Evolutionary conservation across 2,113 vertebrate species (phyloP).

Genomic region (Pipa parva): DNA sequence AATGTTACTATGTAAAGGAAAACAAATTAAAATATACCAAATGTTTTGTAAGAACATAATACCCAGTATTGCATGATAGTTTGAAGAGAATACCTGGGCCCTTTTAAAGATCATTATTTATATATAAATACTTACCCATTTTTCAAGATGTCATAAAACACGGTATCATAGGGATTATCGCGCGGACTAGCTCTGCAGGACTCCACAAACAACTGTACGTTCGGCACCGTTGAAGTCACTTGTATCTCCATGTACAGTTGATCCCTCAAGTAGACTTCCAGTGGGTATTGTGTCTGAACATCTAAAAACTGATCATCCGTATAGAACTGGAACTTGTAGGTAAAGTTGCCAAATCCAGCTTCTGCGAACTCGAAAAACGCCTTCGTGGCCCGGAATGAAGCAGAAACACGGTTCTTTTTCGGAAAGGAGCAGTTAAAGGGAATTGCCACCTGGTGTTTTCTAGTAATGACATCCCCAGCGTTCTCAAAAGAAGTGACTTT

Average conservation of each 20-base stretch:
- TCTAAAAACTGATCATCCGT: constrained; percentile 46
- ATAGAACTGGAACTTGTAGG: constrained; percentile 60
- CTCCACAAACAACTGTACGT: constrained; percentile 59
- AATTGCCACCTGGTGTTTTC: constrained; percentile 50
- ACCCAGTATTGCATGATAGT: no score
- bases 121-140: constrained; percentile 60
- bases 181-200: constrained; percentile 66
- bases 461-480: constrained; percentile 46
- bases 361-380: constrained; percentile 61
- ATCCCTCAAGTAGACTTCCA: constrained; percentile 55
- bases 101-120: no score
- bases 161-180: constrained; percentile 50
- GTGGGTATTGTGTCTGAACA: constrained; percentile 49
- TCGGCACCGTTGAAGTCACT: constrained; percentile 50
- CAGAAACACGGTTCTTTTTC: constrained; percentile 54
- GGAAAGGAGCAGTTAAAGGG: constrained; percentile 61
- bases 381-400: constrained; percentile 49
- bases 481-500: constrained; percentile 53
- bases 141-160: constrained; percentile 56
- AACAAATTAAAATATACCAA: no score
- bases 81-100: no score
- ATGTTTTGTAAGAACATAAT: no score
- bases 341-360: constrained; percentile 62
- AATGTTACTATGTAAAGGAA: no score
- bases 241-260: constrained; percentile 59